A percentile compares a stretch with the other conserved stretches of the same genome.
phyloP scores from a whole-genome alignment of 2,797 vertebrate species.

The Poeciliopsis paucimaculata region DNA sequence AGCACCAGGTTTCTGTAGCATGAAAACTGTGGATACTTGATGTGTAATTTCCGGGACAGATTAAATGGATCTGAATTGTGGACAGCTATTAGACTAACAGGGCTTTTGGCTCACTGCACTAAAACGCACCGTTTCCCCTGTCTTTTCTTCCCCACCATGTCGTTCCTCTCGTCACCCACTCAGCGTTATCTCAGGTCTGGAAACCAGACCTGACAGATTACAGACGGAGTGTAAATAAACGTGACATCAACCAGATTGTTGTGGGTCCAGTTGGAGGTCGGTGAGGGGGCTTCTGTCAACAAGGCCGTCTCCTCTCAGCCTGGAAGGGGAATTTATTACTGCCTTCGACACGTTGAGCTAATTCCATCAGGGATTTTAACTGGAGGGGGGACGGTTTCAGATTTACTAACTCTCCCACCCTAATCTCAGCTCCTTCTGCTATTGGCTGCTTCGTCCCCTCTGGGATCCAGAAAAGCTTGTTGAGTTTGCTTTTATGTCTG shows the following conservation, averaged over 20 bases:
- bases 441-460: slow-evolving; percentile 39
- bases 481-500: slow-evolving; percentile 44
- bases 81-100: neutral
- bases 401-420: slow-evolving; percentile 46
- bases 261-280: slow-evolving; percentile 26
- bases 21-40: neutral
- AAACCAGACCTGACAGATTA: neutral
- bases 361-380: slow-evolving; percentile 60
- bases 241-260: slow-evolving; percentile 21
- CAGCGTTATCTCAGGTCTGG: neutral
- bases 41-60: neutral
- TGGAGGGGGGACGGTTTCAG: slow-evolving; percentile 29
- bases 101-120: neutral
- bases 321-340: slow-evolving; percentile 52
- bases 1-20: neutral
- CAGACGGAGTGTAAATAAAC: slow-evolving; percentile 8
- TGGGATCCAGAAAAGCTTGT: slow-evolving; percentile 31
- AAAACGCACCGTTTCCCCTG: neutral
- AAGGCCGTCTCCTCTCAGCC: slow-evolving; percentile 39
- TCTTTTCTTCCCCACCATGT: neutral
- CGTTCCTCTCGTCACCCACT: neutral
- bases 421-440: slow-evolving; percentile 30
- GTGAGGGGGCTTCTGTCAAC: slow-evolving; percentile 11
- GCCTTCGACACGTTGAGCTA: slow-evolving; percentile 53
- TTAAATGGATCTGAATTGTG: neutral